Conservation (phyloP, 2,113 vertebrate genomes). For the Dromiciops gliroides region DNA sequence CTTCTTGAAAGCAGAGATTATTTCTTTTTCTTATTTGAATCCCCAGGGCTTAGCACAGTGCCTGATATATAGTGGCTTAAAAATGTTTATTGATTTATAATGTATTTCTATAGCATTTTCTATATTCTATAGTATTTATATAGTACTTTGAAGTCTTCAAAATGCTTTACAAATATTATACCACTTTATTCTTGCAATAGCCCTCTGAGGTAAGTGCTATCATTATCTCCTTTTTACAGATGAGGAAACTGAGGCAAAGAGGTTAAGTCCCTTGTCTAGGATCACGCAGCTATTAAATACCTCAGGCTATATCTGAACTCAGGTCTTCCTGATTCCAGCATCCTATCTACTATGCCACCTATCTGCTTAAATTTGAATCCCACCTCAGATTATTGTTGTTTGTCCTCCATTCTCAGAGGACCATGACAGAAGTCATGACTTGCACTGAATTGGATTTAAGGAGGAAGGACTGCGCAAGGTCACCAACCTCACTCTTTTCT, state of each 20-base stretch:
- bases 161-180: neutral
- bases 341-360: no score
- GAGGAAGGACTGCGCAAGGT: no score
- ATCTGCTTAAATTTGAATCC: no score
- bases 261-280: neutral
- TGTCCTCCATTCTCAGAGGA: no score
- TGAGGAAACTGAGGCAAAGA: neutral
- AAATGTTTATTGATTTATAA: neutral
- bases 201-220: neutral
- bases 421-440: no score
- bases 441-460: no score
- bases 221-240: neutral
- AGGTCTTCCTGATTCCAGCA: no score
- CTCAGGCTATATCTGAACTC: no score
- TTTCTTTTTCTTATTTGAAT: neutral
- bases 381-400: no score
- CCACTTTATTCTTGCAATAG: neutral
- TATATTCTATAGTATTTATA: neutral
- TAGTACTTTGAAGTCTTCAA: neutral
- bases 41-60: neutral
- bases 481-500: no score
- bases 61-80: neutral
- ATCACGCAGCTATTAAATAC: neutral
- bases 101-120: no score
- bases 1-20: neutral